A percentile compares a stretch with the other conserved stretches of the same genome.
phyloP scores from a whole-genome alignment of 2,888 invertebrate species.

The Polydrusus cervinus region DNA sequence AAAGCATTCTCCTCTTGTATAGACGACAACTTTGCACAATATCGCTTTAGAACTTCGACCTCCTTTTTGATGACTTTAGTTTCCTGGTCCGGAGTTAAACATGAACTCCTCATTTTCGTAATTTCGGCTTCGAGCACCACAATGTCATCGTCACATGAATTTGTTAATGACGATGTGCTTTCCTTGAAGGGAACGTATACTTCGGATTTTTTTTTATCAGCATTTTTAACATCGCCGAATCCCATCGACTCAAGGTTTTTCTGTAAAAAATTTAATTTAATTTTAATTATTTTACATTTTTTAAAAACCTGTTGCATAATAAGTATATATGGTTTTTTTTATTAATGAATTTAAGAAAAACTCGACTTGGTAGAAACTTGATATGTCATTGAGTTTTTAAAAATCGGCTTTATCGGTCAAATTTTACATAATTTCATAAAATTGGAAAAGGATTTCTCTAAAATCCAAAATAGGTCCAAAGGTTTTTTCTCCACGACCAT shows the following conservation, averaged over 20 bases:
- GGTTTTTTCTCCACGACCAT: too few relatives aligned
- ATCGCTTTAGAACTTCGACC: constrained; percentile 65
- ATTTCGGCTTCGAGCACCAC: constrained; percentile 64
- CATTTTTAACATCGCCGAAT: constrained; percentile 25
- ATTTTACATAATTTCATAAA: too few relatives aligned
- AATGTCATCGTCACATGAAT: constrained; percentile 61
- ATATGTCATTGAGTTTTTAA: too few relatives aligned
- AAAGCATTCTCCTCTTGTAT: constrained; percentile 66
- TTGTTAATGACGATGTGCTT: constrained; percentile 29
- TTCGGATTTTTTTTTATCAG: constrained; percentile 29
- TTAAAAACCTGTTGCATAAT: too few relatives aligned
- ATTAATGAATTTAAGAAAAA: too few relatives aligned
- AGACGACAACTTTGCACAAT: constrained; percentile 64
- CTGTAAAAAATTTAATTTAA: constrained; percentile 45
- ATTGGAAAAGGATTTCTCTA: too few relatives aligned
- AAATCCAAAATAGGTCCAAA: too few relatives aligned
- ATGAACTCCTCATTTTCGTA: constrained; percentile 59
- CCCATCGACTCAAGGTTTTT: constrained; percentile 44
- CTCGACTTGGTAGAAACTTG: too few relatives aligned
- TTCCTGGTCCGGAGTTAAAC: constrained; percentile 62
- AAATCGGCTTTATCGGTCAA: too few relatives aligned
- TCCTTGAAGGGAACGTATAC: constrained; percentile 36
- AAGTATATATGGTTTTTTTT: too few relatives aligned
- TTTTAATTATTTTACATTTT: too few relatives aligned
- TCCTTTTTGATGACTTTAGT: constrained; percentile 65